Evolutionary conservation across 2,888 invertebrate genomes (phyloP).

Genomic region (Nasonia oneida): DNA sequence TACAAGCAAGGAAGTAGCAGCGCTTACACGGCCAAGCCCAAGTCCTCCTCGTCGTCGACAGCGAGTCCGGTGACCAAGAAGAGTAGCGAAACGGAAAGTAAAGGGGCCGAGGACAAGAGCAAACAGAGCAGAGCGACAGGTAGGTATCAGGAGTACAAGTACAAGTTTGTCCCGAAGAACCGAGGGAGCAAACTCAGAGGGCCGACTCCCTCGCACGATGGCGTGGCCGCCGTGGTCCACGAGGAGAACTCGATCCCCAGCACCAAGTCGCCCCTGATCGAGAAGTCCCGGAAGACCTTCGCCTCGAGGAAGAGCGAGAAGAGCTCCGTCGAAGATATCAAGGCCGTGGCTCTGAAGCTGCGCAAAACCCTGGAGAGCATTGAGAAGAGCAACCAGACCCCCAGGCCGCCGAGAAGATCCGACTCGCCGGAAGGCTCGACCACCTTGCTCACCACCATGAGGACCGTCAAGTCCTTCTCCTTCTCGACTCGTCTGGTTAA

Average conservation of each 20-base stretch:
- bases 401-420: slow-evolving; percentile 56
- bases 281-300: slow-evolving; percentile 48
- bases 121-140: slow-evolving; percentile 25
- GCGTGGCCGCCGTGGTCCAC: neutral
- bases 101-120: slow-evolving; percentile 29
- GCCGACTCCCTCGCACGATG: slow-evolving; percentile 45
- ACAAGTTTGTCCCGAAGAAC: slow-evolving; percentile 45
- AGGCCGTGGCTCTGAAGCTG: slow-evolving; percentile 56
- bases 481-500: slow-evolving; percentile 60
- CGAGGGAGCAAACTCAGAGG: slow-evolving; percentile 43
- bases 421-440: slow-evolving; percentile 63
- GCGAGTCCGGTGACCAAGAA: neutral
- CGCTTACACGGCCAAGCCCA: slow-evolving; percentile 18
- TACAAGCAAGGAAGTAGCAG: slow-evolving; percentile 46
- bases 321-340: slow-evolving; percentile 52
- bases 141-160: slow-evolving; percentile 52
- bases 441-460: slow-evolving; percentile 59
- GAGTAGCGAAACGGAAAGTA: neutral
- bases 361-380: slow-evolving; percentile 56
- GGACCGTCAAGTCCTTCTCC: slow-evolving; percentile 61
- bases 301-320: slow-evolving; percentile 50
- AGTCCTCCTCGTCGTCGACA: slow-evolving; percentile 21
- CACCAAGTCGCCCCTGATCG: slow-evolving; percentile 27
- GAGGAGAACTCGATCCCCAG: slow-evolving; percentile 11
- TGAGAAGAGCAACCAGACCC: slow-evolving; percentile 53